phyloP scores from a whole-genome alignment of 2,888 invertebrate species.

The Corythucha ciliata region DNA sequence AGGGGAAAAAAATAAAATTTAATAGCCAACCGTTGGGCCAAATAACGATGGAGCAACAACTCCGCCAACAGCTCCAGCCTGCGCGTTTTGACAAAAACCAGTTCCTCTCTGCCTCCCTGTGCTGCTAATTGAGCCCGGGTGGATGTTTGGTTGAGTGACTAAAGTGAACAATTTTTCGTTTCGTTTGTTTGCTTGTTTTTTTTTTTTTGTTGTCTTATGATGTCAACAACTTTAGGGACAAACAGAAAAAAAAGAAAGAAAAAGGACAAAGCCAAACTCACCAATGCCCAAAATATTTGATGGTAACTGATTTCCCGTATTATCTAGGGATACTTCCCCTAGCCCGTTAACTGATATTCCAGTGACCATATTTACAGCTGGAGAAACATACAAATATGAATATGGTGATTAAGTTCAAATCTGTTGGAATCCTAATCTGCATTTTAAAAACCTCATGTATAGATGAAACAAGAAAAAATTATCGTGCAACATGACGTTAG shows the following conservation, averaged over 20 bases:
- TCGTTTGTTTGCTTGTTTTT: too few relatives aligned
- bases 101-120: conserved; percentile 50
- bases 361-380: conserved; percentile 64
- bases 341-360: conserved; percentile 65
- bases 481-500: too few relatives aligned
- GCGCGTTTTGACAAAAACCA: conserved; percentile 27
- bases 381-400: conserved; percentile 22
- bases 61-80: conserved; percentile 51
- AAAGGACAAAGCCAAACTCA: neutral
- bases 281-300: conserved; percentile 19
- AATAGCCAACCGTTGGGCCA: conserved; percentile 38
- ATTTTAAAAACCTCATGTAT: too few relatives aligned
- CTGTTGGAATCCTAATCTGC: too few relatives aligned
- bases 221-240: neutral
- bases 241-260: neutral
- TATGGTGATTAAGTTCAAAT: too few relatives aligned
- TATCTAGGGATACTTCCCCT: conserved; percentile 62
- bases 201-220: too few relatives aligned
- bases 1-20: neutral
- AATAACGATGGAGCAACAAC: conserved; percentile 62
- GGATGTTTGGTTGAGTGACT: conserved; percentile 51
- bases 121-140: conserved; percentile 54
- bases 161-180: conserved; percentile 26
- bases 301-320: conserved; percentile 50
- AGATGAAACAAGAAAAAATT: too few relatives aligned